Evolutionary conservation across 2,113 vertebrate species (phyloP), one percentile per base, ranked within the genome.

Genomic region (Acrocephalus arundinaceus): DNA sequence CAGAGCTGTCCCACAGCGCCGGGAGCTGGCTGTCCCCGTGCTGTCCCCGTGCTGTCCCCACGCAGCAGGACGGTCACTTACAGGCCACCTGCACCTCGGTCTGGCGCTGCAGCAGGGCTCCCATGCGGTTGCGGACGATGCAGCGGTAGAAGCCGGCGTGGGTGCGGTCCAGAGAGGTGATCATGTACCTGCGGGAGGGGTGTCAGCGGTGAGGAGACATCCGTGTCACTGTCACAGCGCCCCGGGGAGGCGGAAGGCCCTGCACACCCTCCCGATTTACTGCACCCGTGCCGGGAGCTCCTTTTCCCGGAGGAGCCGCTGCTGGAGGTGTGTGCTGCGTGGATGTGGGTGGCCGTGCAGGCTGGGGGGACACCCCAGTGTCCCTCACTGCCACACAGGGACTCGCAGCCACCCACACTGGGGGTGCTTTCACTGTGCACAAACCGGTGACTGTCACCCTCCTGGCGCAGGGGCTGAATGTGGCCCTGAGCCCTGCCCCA

Each of bases 51-150:
- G 28, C 1, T 0, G 72, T 61, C 37, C 68, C 23, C 13, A 3
- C 1, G 1, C 6, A 18, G 21, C 10, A 15, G 31, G 48, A 28
- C 5, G 3, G 14, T 78, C 98, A 99, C 99, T 99, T 97, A 99
- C 99, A 99, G 97, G 99, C 99, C 98, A 99, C 99, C 96, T 99
- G 99, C 66, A 99, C 99, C 96, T 99, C 99, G 0, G 99, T 99
- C 85, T 99, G 98, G 89, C 99, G 97, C 98, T 99, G 99, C 65
- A 99, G 98, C 90, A 99, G 98, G 4, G 99, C 99, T 6, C 99
- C 99, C 91, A 99, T 98, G 18, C 99, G 98, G 96, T 99, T 99
- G 52, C 99, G 98, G 93, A 99, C 99, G 22, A 99, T 98, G 97
- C 99, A 99, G 94, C 99, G 98, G 97, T 99, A 99, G 97, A 99